Evolutionary conservation across 2,797 vertebrate genomes (phyloP).

Genomic region (Sebastes wilsoni): DNA sequence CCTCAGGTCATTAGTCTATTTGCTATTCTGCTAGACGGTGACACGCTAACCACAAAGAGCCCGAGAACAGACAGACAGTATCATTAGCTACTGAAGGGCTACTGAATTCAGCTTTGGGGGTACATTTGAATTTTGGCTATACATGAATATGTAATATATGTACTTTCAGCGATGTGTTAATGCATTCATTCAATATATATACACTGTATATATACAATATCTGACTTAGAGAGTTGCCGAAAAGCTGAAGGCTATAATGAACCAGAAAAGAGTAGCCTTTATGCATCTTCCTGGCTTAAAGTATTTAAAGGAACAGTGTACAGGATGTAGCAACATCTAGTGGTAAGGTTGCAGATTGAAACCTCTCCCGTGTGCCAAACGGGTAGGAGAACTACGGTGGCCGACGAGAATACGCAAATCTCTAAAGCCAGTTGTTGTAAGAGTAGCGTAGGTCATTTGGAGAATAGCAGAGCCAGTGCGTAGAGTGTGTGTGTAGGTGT

Average conservation of each 20-base stretch:
- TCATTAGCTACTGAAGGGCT: conserved; percentile 3
- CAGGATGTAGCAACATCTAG: no score
- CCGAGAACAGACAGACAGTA: conserved; percentile 7
- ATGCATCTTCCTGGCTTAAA: not conserved
- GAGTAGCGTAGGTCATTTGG: no score
- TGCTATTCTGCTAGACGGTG: conserved; percentile 42
- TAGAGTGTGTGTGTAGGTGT: no score
- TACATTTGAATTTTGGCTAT: not conserved
- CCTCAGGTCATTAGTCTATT: conserved; percentile 53
- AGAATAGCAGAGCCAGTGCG: no score
- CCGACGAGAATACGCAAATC: fast-evolving
- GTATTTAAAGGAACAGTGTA: not conserved
- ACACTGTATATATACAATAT: no score
- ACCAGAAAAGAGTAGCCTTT: no score
- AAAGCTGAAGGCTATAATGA: no score
- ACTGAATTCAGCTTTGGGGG: not conserved
- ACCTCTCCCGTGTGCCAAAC: no score
- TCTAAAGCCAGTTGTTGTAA: no score
- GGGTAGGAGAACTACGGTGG: no score
- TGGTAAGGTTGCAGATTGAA: no score
- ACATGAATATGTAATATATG: conserved; percentile 8
- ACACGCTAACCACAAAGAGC: conserved; percentile 27
- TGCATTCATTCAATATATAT: not conserved
- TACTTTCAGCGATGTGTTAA: not conserved
- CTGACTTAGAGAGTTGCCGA: no score